Percentiles rank a stretch among this genome's conserved stretches.
Conservation (phyloP, 2,888 invertebrate species). For the Temnothorax unifasciatus region DNA sequence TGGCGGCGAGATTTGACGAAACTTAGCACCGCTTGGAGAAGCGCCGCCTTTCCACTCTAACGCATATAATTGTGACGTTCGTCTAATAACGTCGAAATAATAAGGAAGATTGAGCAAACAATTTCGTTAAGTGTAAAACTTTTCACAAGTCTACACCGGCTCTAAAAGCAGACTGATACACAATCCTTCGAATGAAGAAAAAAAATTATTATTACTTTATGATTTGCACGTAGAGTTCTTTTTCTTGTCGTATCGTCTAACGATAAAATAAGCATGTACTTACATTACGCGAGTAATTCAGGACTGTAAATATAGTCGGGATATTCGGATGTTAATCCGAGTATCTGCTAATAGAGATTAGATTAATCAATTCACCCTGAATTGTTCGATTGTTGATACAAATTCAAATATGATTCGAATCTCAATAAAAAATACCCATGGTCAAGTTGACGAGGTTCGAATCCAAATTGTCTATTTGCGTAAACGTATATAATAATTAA, state of each 20-base stretch:
- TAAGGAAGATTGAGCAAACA: conserved; percentile 25
- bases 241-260: not conserved
- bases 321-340: not conserved
- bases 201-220: not conserved
- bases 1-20: not conserved
- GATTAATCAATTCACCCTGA: not conserved
- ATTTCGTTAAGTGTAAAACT: not conserved
- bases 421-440: not conserved
- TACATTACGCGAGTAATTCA: conserved; percentile 6
- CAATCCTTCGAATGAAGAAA: not conserved
- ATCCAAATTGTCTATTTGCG: not conserved
- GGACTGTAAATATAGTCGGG: not conserved
- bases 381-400: not conserved
- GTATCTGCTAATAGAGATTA: not conserved
- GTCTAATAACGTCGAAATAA: not conserved
- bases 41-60: not conserved
- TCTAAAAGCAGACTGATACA: not conserved
- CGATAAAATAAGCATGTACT: not conserved
- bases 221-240: conserved; percentile 1
- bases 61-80: not conserved
- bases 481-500: not conserved
- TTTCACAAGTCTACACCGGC: not conserved
- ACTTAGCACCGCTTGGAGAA: not conserved
- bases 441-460: not conserved
- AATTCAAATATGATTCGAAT: not conserved